phyloP scores from a whole-genome alignment of 2,797 vertebrate genomes.

The Enteromius anoplus region DNA sequence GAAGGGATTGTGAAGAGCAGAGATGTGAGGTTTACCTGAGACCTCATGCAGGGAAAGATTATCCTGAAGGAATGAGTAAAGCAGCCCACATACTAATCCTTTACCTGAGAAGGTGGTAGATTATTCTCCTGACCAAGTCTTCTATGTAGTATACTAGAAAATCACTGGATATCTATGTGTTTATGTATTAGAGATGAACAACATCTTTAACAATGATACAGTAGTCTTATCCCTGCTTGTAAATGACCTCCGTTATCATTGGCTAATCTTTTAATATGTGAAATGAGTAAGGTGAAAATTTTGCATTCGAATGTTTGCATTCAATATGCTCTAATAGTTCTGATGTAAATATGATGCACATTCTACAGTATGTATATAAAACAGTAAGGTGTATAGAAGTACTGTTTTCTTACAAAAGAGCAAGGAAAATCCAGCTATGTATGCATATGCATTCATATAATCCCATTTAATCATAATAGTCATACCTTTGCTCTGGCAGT shows the following conservation, averaged over 20 bases:
- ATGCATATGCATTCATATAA: not conserved
- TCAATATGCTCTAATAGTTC: not conserved
- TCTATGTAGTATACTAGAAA: constrained; percentile 1
- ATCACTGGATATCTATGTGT: not conserved
- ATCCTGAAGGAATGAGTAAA: constrained; percentile 39
- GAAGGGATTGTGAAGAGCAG: constrained; percentile 27
- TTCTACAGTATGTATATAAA: not conserved
- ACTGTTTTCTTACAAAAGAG: not conserved
- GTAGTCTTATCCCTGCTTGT: not conserved
- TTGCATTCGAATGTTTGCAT: not conserved
- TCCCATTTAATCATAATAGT: not conserved
- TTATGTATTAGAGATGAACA: not conserved
- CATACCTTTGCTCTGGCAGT: not conserved
- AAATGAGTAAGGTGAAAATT: not conserved
- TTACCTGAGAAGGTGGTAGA: constrained; percentile 42
- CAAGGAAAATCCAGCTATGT: not conserved
- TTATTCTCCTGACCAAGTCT: constrained; percentile 8
- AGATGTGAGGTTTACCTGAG: constrained; percentile 27
- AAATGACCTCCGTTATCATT: not conserved
- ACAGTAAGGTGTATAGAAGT: not conserved
- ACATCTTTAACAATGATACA: not conserved
- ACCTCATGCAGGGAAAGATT: constrained; percentile 40
- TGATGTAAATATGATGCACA: not conserved
- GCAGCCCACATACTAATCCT: constrained; percentile 34
- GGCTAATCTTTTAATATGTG: not conserved